Base-by-base conservation (phyloP, 2,888 invertebrate species). In the Leucania comma region DNA sequence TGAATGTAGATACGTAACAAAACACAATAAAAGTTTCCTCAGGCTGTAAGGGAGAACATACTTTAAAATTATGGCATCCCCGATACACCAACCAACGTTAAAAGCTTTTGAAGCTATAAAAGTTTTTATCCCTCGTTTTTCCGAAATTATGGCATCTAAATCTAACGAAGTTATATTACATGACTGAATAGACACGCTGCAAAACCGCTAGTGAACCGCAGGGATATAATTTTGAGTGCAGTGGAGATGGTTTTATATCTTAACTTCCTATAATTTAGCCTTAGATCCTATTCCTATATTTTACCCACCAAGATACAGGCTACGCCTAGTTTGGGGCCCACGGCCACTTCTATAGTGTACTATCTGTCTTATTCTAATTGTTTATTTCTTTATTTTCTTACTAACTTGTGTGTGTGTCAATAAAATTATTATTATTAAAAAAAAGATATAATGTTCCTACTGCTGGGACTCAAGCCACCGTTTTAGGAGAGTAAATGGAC, bases 81-180 rank as follows among this genome's bases (percentile, higher is more conserved):
- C 83, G 78, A 83, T 83, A 81, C 85, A 80, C 75, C 77, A 76
- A 59, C 75, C 78, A 64, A 67, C 73, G 80, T 83, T 84, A 84
- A 84, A 84, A 84, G 82, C 80, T 84, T 84, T 82, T 62, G 68
- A 84, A 82, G 80, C 78, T 75, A 75, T 73, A 78, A 84, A 84
- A 82, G 78, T 82, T 84, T 83, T 78, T 82, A 80, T 78, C 69
- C 65, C 73, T 68, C 84, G 73, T 84, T 82, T 83, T 75, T 78
- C 57, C 50, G n/a, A 82, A 82, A 84, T 84, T 75, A 83, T 83
- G 67, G 83, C 80, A 80, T 69, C 80, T 83, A 78, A 78, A 83
- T 83, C 74, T 78, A 82, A 76, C 74, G 57, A 76, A 75, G 71
- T 73, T 73, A 62, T 74, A 76, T 73, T 76, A 76, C 84, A 80